Evolutionary conservation across 1,140 invertebrate species (phyloP).

Genomic region (Spodoptera litura): DNA sequence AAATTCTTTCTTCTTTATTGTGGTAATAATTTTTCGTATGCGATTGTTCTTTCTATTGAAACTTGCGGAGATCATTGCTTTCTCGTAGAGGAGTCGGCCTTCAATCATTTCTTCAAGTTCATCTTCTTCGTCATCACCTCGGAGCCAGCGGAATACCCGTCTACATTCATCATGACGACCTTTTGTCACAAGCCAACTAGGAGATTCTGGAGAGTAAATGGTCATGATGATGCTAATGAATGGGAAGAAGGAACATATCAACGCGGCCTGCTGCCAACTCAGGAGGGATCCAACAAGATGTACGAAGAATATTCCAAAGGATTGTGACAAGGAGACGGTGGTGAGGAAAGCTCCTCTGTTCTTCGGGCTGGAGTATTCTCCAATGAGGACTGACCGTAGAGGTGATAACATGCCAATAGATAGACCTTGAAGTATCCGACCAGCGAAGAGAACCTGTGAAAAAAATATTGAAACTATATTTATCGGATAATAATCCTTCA

Average conservation of each 20-base stretch:
- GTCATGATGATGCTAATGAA: slow-evolving; percentile 78
- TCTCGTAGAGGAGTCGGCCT: slow-evolving; percentile 53
- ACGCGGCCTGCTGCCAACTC: slow-evolving; percentile 85
- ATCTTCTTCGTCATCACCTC: slow-evolving; percentile 76
- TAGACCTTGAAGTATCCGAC: slow-evolving; percentile 56
- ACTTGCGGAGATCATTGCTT: slow-evolving; percentile 54
- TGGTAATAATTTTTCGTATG: slow-evolving; percentile 47
- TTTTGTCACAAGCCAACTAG: slow-evolving; percentile 88
- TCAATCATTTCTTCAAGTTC: slow-evolving; percentile 75
- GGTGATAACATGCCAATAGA: slow-evolving; percentile 57
- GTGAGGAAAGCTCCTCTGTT: slow-evolving; percentile 86
- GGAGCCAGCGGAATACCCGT: slow-evolving; percentile 79
- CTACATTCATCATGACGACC: slow-evolving; percentile 79
- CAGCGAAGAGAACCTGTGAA: slow-evolving; percentile 50
- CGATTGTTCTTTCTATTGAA: slow-evolving; percentile 43
- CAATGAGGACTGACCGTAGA: slow-evolving; percentile 64
- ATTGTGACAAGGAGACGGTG: slow-evolving; percentile 79
- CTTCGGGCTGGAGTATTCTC: slow-evolving; percentile 80
- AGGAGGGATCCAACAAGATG: slow-evolving; percentile 86
- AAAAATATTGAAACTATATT: not conserved
- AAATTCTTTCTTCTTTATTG: slow-evolving; percentile 69
- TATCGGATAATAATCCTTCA: too few species aligned
- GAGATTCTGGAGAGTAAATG: slow-evolving; percentile 88
- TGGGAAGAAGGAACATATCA: slow-evolving; percentile 80
- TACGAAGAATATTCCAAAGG: slow-evolving; percentile 83